Conservation (phyloP, 2,888 invertebrate species). For the Ennomos quercinarius region DNA sequence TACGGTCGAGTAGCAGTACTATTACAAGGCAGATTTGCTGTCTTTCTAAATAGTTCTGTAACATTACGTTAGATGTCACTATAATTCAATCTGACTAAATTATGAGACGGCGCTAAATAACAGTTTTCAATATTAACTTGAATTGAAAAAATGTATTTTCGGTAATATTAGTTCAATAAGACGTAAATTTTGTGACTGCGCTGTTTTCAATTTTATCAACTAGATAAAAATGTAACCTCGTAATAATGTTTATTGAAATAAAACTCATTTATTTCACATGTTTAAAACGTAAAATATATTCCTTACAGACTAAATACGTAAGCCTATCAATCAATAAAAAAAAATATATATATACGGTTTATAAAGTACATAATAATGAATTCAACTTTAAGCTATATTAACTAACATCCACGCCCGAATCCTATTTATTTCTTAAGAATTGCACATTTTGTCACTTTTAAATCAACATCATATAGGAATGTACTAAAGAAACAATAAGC, state of each 20-base stretch:
- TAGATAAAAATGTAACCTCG: no score
- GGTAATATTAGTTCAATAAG: no score
- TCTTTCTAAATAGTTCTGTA: neutral
- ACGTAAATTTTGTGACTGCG: no score
- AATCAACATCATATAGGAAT: constrained; percentile 17
- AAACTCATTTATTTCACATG: constrained; percentile 5
- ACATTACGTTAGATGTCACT: constrained; percentile 25
- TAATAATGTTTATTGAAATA: no score
- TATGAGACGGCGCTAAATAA: neutral
- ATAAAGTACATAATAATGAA: constrained; percentile 29
- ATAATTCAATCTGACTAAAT: neutral
- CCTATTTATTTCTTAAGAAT: constrained; percentile 20
- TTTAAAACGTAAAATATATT: constrained; percentile 51
- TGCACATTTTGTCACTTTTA: constrained; percentile 25
- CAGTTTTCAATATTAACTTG: no score
- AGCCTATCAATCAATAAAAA: no score
- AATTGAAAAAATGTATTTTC: no score
- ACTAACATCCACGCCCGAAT: constrained; percentile 20
- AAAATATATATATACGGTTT: no score
- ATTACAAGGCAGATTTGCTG: neutral
- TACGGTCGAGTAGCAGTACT: constrained; percentile 28
- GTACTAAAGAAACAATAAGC: constrained; percentile 6
- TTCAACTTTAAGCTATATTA: constrained; percentile 20
- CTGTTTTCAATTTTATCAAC: neutral
- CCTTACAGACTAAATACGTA: constrained; percentile 57